phyloP scores from a whole-genome alignment of 2,797 vertebrate species.

The Sebastes flavidus region DNA sequence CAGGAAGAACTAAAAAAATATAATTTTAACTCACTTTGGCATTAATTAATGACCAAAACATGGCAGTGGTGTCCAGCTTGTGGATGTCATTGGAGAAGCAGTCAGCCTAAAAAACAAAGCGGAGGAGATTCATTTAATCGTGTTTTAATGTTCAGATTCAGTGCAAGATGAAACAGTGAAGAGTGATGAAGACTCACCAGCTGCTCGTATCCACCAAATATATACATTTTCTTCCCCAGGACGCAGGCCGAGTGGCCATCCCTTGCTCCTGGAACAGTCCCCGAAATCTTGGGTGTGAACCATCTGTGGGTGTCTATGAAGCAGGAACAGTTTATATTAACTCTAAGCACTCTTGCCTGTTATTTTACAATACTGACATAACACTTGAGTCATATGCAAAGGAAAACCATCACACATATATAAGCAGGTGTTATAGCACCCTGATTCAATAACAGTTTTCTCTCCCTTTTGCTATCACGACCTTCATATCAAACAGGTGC shows the following conservation, averaged over 20 bases:
- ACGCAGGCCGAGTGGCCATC: constrained; percentile 97
- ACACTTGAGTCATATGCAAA: not conserved
- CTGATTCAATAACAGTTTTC: not conserved
- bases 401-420: constrained; percentile 7
- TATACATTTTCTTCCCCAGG: constrained; percentile 94
- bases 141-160: constrained; percentile 7
- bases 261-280: constrained; percentile 92
- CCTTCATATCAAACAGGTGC: constrained; percentile 46
- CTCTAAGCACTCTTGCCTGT: not conserved
- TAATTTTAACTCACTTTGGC: constrained; percentile 86
- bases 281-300: constrained; percentile 93
- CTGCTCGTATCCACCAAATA: constrained; percentile 98
- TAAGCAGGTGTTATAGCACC: constrained; percentile 31
- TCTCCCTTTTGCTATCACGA: not conserved
- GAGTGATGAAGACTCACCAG: constrained; percentile 84
- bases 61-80: constrained; percentile 92
- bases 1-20: not conserved
- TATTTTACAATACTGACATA: not conserved
- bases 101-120: constrained; percentile 87
- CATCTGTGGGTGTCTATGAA: constrained; percentile 92
- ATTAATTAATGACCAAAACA: constrained; percentile 94
- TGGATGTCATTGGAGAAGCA: constrained; percentile 99
- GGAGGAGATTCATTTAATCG: constrained; percentile 19
- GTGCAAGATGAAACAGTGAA: not conserved
- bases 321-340: constrained; percentile 13